Conservation (phyloP, 2,797 vertebrate genomes). For the Enteromius trimaculatus region DNA sequence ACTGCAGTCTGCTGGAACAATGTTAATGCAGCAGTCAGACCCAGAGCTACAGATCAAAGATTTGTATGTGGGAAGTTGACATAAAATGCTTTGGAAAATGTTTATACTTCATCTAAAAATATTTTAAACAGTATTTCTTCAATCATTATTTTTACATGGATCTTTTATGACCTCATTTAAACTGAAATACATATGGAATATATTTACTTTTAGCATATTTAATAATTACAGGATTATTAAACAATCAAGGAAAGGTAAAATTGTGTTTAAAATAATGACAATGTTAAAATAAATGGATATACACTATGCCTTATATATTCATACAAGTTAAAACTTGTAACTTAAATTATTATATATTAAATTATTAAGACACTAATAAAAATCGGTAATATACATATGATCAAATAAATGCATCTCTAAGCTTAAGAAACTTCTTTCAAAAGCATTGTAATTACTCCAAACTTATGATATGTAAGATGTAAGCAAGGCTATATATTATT, state of each 20-base stretch:
- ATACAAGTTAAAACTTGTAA: background rate
- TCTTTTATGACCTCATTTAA: background rate
- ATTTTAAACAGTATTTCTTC: conserved; percentile 1
- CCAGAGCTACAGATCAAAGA: background rate
- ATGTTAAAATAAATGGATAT: background rate
- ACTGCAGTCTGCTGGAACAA: background rate
- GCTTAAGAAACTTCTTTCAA: background rate
- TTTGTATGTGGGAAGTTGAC: background rate
- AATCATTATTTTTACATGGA: background rate
- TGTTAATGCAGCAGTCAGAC: conserved; percentile 13
- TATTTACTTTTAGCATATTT: conserved; percentile 8
- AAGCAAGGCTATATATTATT: background rate
- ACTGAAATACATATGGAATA: background rate
- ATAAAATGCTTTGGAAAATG: background rate
- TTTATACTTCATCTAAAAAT: background rate
- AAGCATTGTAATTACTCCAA: background rate
- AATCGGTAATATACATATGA: too few species aligned
- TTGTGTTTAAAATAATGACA: background rate
- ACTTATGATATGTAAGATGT: background rate
- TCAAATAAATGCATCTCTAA: background rate
- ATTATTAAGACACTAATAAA: too few species aligned
- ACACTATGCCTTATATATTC: background rate
- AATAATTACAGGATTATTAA: background rate
- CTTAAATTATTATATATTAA: too few species aligned
- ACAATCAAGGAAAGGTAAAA: background rate